These are phyloP conservation scores for Stichodactyla helianthus DNA, from an alignment of 64 coral and sea anemone genomes.

Conservation along the genomic window DNA sequence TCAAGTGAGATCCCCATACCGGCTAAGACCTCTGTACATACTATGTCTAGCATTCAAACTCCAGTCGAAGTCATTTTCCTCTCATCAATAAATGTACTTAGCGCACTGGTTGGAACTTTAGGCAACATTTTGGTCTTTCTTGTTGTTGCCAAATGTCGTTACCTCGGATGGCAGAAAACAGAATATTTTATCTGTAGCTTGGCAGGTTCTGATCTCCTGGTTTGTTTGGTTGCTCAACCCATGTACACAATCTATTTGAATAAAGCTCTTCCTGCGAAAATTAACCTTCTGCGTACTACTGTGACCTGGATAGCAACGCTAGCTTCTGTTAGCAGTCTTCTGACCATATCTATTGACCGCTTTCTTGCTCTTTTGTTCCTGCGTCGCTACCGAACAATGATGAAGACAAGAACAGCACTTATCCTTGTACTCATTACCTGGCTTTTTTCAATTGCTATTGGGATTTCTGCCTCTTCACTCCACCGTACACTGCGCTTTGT, in stretches of 20 bases:
- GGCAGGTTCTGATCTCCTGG: conserved; percentile 57
- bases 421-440: conserved; percentile 40
- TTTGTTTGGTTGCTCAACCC: conserved; percentile 65
- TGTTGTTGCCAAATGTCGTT: conserved; percentile 66
- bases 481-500: conserved; percentile 52
- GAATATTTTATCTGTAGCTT: conserved; percentile 73
- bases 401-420: conserved; percentile 29
- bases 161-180: conserved; percentile 58
- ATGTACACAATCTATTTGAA: conserved; percentile 63
- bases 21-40: not conserved
- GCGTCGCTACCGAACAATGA: conserved; percentile 42
- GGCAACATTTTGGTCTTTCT: conserved; percentile 77
- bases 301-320: conserved; percentile 69
- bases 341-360: conserved; percentile 78
- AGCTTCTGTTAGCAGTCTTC: conserved; percentile 59
- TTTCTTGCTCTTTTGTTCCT: conserved; percentile 66
- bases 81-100: conserved; percentile 31
- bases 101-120: conserved; percentile 43
- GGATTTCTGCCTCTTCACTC: conserved; percentile 36
- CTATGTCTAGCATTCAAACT: not conserved
- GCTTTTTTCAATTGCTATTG: conserved; percentile 57
- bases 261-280: not conserved
- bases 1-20: not conserved
- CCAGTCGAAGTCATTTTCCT: conserved; percentile 30
- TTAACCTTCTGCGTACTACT: conserved; percentile 35